Conservation (phyloP, 2,113 vertebrate species). For the Microcebus jonahi region DNA sequence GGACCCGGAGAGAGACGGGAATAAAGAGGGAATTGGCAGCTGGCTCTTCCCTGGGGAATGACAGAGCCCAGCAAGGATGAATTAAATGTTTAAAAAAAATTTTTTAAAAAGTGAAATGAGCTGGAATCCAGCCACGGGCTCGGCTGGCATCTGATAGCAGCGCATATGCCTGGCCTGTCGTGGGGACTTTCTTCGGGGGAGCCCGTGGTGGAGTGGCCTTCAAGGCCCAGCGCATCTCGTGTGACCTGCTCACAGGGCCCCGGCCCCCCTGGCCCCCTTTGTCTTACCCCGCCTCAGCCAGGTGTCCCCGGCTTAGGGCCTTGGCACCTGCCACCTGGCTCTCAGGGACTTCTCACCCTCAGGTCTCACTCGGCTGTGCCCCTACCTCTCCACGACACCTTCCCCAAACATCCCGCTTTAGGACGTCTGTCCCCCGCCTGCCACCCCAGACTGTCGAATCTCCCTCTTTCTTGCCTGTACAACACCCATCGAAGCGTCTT, state of each 20-base stretch:
- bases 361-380: accelerated
- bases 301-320: not conserved
- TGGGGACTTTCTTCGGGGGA: not conserved
- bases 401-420: not conserved
- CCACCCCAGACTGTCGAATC: not conserved
- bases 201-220: accelerated
- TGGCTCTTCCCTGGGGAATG: slow-evolving; percentile 58
- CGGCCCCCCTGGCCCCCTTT: accelerated
- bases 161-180: not conserved
- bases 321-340: not conserved
- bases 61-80: slow-evolving; percentile 13
- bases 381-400: not conserved
- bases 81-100: not conserved
- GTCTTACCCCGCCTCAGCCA: accelerated
- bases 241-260: accelerated
- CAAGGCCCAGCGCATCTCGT: not conserved
- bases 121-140: slow-evolving; percentile 63
- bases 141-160: slow-evolving; percentile 13
- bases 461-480: no score
- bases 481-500: not conserved
- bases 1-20: not conserved
- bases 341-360: not conserved
- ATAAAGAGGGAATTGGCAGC: slow-evolving; percentile 63
- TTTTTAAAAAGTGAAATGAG: not conserved
- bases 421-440: accelerated